These are phyloP conservation scores for Phortica magna DNA, from an alignment of 2,888 invertebrate genomes.

Conservation along the genomic window DNA sequence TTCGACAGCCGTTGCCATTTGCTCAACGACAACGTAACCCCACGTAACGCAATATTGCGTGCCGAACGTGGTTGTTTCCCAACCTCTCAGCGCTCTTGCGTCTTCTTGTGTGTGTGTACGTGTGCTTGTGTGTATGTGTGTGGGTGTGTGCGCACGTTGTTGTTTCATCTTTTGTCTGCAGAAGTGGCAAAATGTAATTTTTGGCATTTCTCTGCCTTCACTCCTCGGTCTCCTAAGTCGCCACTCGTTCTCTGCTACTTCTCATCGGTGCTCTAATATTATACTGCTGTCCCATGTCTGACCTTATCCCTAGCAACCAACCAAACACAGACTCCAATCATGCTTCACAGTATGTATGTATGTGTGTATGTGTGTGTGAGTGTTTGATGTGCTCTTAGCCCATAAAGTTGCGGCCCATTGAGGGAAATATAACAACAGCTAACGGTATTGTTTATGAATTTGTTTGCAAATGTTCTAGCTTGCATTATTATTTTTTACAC, in stretches of 20 bases:
- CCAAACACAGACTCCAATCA: too few relatives aligned
- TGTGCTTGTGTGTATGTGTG: neutral
- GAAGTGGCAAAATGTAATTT: slow-evolving; percentile 71
- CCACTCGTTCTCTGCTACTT: slow-evolving; percentile 12
- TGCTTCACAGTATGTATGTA: neutral
- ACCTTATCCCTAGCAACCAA: neutral
- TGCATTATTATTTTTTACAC: too few relatives aligned
- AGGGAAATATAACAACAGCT: slow-evolving; percentile 51
- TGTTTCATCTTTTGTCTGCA: slow-evolving; percentile 63
- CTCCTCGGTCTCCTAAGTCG: slow-evolving; percentile 24
- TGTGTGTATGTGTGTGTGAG: slow-evolving; percentile 29
- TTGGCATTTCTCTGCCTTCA: slow-evolving; percentile 62
- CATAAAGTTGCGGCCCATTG: slow-evolving; percentile 38
- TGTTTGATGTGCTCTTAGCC: slow-evolving; percentile 35
- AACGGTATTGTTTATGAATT: slow-evolving; percentile 53
- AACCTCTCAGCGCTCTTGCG: neutral
- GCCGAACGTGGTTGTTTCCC: slow-evolving; percentile 49
- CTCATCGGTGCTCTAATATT: slow-evolving; percentile 5
- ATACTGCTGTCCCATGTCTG: neutral
- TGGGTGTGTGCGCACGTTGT: slow-evolving; percentile 31
- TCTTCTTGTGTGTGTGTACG: neutral
- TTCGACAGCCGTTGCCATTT: slow-evolving; percentile 1
- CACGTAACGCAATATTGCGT: slow-evolving; percentile 60
- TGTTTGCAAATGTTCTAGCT: slow-evolving; percentile 2
- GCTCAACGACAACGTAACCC: slow-evolving; percentile 64